These are phyloP conservation scores for Thripadectes ignobilis DNA, from an alignment of 2,797 vertebrate species.

Conservation along the genomic window DNA sequence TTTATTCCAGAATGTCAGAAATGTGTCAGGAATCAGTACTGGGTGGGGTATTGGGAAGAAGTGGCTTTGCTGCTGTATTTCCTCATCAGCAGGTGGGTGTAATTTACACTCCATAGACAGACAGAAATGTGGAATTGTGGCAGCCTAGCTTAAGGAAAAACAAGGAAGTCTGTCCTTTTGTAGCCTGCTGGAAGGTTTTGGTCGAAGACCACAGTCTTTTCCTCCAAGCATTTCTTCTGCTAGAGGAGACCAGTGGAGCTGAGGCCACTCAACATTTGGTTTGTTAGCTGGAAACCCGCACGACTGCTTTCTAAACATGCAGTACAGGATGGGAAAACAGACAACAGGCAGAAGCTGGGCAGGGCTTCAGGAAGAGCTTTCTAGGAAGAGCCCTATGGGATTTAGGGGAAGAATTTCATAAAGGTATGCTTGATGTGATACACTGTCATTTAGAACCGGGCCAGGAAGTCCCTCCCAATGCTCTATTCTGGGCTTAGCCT, in stretches of 20 bases:
- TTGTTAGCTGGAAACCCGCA: not conserved
- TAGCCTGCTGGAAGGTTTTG: not conserved
- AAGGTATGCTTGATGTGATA: not conserved
- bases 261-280: not conserved
- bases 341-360: not conserved
- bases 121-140: not conserved
- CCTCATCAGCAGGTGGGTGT: not conserved
- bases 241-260: not conserved
- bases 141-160: not conserved
- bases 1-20: not conserved
- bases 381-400: not conserved
- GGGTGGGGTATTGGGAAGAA: accelerated
- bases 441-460: not conserved
- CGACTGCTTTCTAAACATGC: not conserved
- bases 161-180: not conserved
- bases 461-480: not conserved
- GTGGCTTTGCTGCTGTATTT: not conserved
- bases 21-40: not conserved
- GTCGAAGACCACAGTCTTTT: not conserved
- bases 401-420: not conserved
- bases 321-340: not conserved
- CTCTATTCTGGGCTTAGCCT: not conserved
- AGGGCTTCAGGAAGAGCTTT: not conserved
- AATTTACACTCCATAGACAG: not conserved
- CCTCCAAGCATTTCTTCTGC: not conserved